These are phyloP conservation scores for Hydrolagus affinis DNA, from an alignment of 2,113 vertebrate genomes.

Conservation along the genomic window DNA sequence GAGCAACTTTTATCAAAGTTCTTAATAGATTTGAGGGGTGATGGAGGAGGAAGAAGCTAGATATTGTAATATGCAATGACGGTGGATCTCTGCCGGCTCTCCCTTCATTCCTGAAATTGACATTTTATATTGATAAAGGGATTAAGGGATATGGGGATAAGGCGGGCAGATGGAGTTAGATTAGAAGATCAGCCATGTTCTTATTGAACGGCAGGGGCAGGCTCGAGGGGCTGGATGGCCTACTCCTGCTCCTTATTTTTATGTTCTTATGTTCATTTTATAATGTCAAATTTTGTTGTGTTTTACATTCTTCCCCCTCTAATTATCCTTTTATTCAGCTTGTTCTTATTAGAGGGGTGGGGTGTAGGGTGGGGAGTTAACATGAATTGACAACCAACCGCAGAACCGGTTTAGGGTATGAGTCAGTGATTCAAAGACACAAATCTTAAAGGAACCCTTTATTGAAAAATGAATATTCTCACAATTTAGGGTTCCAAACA, in stretches of 20 bases:
- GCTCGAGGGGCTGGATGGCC: too few species aligned
- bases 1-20: too few species aligned
- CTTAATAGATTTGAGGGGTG: too few species aligned
- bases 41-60: background rate
- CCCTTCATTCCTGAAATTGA: background rate
- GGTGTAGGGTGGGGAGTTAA: background rate
- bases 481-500: too few species aligned
- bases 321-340: background rate
- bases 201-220: too few species aligned
- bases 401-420: constrained; percentile 15
- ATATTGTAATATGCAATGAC: background rate
- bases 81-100: background rate
- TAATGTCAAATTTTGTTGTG: background rate
- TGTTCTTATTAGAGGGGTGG: background rate
- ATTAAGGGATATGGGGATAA: too few species aligned
- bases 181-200: too few species aligned
- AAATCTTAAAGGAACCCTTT: too few species aligned
- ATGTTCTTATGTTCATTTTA: background rate
- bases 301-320: background rate
- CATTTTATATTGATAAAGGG: too few species aligned
- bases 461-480: too few species aligned
- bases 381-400: background rate
- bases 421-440: background rate
- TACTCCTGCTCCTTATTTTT: too few species aligned
- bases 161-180: too few species aligned